phyloP scores from a whole-genome alignment of 2,797 vertebrate species.

The Hirundo rustica region DNA sequence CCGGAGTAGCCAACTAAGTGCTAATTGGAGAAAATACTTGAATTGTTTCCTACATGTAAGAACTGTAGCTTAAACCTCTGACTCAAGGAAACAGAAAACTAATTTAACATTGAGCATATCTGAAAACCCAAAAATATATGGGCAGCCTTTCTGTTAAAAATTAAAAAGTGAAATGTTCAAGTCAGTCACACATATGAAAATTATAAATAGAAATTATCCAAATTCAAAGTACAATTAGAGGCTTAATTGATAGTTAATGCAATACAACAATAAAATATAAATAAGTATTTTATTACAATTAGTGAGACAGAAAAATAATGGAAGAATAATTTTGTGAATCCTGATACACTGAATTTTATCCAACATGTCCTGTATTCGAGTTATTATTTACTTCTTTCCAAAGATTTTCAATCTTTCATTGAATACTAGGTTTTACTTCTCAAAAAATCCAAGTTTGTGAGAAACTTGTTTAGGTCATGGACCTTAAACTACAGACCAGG shows the following conservation, averaged over 20 bases:
- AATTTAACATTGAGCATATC: background rate
- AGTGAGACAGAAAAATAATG: background rate
- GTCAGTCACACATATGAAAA: background rate
- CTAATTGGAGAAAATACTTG: background rate
- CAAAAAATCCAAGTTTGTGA: background rate
- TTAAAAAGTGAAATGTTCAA: background rate
- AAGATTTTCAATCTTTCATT: background rate
- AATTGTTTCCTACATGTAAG: background rate
- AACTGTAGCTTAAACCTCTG: background rate
- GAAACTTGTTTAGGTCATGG: background rate
- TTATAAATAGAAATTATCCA: background rate
- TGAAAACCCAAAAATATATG: background rate
- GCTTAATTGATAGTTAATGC: background rate
- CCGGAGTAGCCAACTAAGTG: background rate
- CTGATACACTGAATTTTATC: background rate
- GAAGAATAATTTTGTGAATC: background rate
- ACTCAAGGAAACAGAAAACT: background rate
- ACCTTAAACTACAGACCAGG: background rate
- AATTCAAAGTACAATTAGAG: background rate
- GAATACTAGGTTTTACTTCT: background rate
- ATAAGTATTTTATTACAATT: background rate
- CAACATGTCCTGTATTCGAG: background rate
- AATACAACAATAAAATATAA: background rate
- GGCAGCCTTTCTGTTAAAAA: background rate
- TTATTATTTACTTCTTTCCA: background rate